Conservation (phyloP, 2,888 invertebrate species). For the Unio delphinus region DNA sequence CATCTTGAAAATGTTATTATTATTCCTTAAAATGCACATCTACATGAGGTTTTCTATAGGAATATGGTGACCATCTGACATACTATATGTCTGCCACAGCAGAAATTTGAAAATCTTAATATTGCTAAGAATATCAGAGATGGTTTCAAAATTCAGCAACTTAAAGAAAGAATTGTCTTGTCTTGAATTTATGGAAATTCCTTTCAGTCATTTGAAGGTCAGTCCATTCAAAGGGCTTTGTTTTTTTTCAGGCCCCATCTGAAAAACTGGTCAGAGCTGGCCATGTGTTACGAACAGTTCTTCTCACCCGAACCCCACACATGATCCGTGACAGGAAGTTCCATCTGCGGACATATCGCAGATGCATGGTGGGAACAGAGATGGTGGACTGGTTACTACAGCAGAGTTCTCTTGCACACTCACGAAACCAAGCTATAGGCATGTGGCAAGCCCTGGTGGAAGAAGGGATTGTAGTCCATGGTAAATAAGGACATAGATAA, state of each 20-base stretch:
- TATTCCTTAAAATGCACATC: too few relatives aligned
- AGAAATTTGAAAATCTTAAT: too few relatives aligned
- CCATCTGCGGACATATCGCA: conserved; percentile 78
- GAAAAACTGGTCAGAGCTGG: conserved; percentile 80
- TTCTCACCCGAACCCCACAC: conserved; percentile 77
- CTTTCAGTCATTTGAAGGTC: too few relatives aligned
- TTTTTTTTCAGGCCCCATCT: conserved; percentile 73
- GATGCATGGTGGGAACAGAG: conserved; percentile 82
- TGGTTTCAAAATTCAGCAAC: too few relatives aligned
- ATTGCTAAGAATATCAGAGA: too few relatives aligned
- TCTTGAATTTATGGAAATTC: too few relatives aligned
- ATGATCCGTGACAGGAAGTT: conserved; percentile 78
- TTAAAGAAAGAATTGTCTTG: too few relatives aligned
- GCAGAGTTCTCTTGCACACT: conserved; percentile 77
- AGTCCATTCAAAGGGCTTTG: too few relatives aligned
- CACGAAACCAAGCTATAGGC: conserved; percentile 81
- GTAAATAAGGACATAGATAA: conserved; percentile 72
- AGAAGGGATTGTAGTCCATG: conserved; percentile 84
- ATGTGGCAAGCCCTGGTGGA: conserved; percentile 89
- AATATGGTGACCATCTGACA: too few relatives aligned
- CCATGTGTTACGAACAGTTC: conserved; percentile 80
- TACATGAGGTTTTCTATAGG: too few relatives aligned
- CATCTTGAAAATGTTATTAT: too few relatives aligned
- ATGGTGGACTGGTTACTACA: conserved; percentile 85
- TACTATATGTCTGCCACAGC: too few relatives aligned